Base-by-base conservation (phyloP, 1,140 invertebrate species). In the Agrypnia vestita region DNA sequence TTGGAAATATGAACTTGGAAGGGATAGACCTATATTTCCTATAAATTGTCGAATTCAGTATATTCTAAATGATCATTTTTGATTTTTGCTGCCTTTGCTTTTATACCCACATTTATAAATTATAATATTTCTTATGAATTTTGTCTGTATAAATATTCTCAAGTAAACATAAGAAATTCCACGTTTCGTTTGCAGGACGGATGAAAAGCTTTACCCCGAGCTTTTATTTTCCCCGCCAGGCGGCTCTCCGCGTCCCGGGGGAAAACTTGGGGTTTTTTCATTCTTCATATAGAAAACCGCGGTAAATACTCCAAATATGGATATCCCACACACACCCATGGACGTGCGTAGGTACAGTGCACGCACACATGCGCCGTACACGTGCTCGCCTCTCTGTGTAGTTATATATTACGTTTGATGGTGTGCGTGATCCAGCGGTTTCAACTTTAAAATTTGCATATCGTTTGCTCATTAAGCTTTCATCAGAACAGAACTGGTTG, bases 141-240 rank as follows among this genome's bases (percentile, higher is more conserved):
- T n/a, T n/a, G n/a, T n/a, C n/a, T n/a, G 6, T 35, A 56, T 11
- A 56, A 0, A 56, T n/a, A 15, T 21, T 21, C 15, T 0, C 17
- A 59, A 59, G 55, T 1, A 21, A 59, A 59, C 55, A 21, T 59
- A 59, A 15, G 55, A 59, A 59, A 19, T 59, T 59, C 21, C 21
- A 59, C 67, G 21, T 71, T 44, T 19, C 67, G 21, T 49, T 71
- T 71, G 17, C 46, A 71, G 21, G 46, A 59, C 55, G 81, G 78
- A 82, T 82, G 81, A 82, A 82, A 82, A 82, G 81, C 81, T 78
- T 80, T 82, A 12, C 59, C 56, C 8, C 49, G 15, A 51, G 46
- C 67, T 62, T 76, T 76, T 76, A 47, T 71, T 47, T 49, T 47
- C 62, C 19, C 62, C 43, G 35, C 25, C 49, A 51, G 49, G n/a